Percentiles rank a stretch among this genome's conserved stretches.
phyloP scores from a whole-genome alignment of 2,888 invertebrate species.

The Melipona beecheii region DNA sequence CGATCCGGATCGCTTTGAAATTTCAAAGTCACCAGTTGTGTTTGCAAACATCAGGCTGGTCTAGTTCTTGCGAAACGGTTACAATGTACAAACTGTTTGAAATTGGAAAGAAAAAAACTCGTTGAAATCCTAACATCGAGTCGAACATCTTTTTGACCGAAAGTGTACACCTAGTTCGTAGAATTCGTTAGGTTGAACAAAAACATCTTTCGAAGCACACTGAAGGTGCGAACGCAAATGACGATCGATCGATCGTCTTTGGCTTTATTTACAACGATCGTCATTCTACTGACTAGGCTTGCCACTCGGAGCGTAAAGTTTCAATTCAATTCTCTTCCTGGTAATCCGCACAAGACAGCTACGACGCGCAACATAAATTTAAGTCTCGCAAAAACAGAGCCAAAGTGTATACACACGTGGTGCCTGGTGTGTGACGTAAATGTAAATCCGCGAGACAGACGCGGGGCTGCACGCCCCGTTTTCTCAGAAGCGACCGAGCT shows the following conservation, averaged over 20 bases:
- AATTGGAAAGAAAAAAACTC: not conserved
- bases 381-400: not conserved
- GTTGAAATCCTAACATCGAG: not conserved
- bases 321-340: not conserved
- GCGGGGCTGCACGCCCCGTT: not conserved
- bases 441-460: not conserved
- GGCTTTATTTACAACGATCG: too few species aligned
- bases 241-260: too few species aligned
- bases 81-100: not conserved
- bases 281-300: too few species aligned
- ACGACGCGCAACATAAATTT: not conserved
- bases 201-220: too few species aligned
- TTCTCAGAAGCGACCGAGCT: not conserved
- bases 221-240: too few species aligned
- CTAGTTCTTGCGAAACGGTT: not conserved
- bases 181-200: too few species aligned
- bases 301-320: too few species aligned
- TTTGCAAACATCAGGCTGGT: slow-evolving; percentile 7
- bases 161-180: too few species aligned
- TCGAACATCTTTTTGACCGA: too few species aligned
- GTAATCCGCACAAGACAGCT: not conserved
- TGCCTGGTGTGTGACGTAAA: not conserved
- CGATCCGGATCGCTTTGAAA: not conserved
- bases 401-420: not conserved
- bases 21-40: not conserved